Evolutionary conservation across 1,140 invertebrate species (phyloP).

Genomic region (Tribolium castaneum): DNA sequence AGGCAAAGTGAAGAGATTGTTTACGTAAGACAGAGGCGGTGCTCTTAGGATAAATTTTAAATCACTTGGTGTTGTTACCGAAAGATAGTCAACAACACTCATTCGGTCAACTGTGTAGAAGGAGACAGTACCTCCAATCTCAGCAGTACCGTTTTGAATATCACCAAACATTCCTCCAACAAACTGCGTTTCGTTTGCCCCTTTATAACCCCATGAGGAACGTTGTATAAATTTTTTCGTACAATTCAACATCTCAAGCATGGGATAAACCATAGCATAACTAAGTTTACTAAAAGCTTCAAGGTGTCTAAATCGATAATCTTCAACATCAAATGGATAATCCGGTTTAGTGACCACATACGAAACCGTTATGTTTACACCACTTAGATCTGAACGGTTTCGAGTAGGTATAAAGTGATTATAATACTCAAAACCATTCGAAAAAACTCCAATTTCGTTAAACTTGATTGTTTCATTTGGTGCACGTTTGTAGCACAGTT

Average conservation of each 20-base stretch:
- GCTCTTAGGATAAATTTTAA: conserved; percentile 71
- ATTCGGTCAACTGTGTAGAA: conserved; percentile 69
- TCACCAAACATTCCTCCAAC: conserved; percentile 70
- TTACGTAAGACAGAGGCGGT: conserved; percentile 72
- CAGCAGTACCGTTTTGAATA: conserved; percentile 8
- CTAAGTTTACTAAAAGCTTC: conserved; percentile 70
- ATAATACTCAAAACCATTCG: not conserved
- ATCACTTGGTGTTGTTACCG: conserved; percentile 67
- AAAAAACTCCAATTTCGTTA: not conserved
- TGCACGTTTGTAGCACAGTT: not conserved
- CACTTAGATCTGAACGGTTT: not conserved
- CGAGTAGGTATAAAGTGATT: not conserved
- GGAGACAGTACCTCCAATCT: conserved; percentile 66
- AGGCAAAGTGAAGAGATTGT: conserved; percentile 71
- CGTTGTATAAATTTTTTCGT: conserved; percentile 64
- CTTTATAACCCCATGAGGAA: conserved; percentile 66
- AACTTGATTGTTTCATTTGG: not conserved
- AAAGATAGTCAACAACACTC: conserved; percentile 68
- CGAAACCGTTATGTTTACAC: not conserved
- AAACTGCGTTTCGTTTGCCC: conserved; percentile 45
- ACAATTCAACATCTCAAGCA: conserved; percentile 68
- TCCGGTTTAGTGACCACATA: not conserved
- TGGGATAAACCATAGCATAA: conserved; percentile 66
- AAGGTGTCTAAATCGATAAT: conserved; percentile 63
- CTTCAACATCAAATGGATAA: not conserved